Evolutionary conservation across 2,113 vertebrate species (phyloP), one percentile per base, ranked within the genome.

Genomic region (Rhineura floridana): DNA sequence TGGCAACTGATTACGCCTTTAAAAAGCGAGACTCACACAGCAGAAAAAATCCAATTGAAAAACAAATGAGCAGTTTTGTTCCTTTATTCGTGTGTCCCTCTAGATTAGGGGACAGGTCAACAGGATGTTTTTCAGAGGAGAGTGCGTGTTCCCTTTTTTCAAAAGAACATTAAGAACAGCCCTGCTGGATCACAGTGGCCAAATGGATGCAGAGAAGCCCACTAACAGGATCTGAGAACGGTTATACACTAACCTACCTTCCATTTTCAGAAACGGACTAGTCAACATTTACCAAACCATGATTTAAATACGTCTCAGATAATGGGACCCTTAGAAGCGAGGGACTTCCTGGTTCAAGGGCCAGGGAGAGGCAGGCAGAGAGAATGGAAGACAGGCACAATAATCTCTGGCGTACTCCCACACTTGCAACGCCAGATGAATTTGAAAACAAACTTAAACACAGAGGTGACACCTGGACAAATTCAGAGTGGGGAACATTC

Each of bases 41-140:
- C 63, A 80, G 70, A 0, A 44, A 73, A 85, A 85, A 91, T 93
- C 87, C 88, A 91, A 93, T 90, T 70, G 13, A 44, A 65, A 90
- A 85, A 30, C 25, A 65, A n/a, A 83, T 46, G 42, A 62, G 21
- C 17, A 85, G n/a, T 12, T 25, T 3, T 44, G 69, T 17, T 13
- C 19, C 5, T 48, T 76, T 83, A 91, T 82, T 86, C 28, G 73
- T 83, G 63, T 77, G 63, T 82, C 21, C 78, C 83, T 12, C 85
- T 75, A 46, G 91, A 73, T 84, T 88, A 88, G 69, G 12, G 81
- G 48, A 55, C 81, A 78, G 81, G 42, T 62, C 91, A 94, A 85
- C 89, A 86, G 86, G 86, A 83, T 63, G 83, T 85, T 93, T 93
- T 90, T 79, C 28, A 28, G 6, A 30, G 69, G 33, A 28, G 15